Conservation (phyloP, 1,140 invertebrate genomes). For the Platyura marginata region DNA sequence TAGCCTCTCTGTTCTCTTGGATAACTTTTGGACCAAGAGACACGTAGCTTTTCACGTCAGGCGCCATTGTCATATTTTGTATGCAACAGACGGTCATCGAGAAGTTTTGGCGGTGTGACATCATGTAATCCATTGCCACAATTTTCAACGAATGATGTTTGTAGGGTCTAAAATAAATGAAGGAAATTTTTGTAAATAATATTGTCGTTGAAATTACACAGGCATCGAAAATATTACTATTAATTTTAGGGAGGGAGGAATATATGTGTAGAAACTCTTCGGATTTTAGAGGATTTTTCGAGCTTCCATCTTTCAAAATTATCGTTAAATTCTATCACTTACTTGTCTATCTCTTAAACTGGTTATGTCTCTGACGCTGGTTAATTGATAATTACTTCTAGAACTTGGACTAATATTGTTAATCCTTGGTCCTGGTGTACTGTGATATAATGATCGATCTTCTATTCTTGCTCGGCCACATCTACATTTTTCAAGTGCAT, state of each 20-base stretch:
- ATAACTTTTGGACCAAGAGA: background rate
- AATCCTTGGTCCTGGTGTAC: constrained; percentile 1
- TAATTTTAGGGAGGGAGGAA: background rate
- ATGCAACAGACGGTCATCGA: background rate
- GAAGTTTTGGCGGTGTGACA: background rate
- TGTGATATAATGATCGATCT: constrained; percentile 3
- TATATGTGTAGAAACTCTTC: background rate
- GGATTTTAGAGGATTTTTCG: background rate
- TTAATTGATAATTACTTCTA: constrained; percentile 4
- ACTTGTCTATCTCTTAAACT: background rate
- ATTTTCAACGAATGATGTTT: background rate
- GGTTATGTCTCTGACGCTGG: constrained; percentile 4
- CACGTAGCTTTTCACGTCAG: background rate
- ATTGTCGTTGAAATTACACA: background rate
- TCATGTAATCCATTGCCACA: background rate
- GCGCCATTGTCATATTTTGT: background rate
- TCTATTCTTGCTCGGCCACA: background rate
- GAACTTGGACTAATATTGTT: constrained; percentile 3
- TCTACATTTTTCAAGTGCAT: constrained; percentile 20
- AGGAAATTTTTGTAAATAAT: background rate
- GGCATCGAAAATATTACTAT: no score
- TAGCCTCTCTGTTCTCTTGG: background rate
- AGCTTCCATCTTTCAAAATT: background rate
- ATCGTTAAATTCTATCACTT: background rate
- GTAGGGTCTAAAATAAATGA: background rate